Base-by-base conservation (phyloP, 2,797 vertebrate genomes). In the Molossus molossus region DNA sequence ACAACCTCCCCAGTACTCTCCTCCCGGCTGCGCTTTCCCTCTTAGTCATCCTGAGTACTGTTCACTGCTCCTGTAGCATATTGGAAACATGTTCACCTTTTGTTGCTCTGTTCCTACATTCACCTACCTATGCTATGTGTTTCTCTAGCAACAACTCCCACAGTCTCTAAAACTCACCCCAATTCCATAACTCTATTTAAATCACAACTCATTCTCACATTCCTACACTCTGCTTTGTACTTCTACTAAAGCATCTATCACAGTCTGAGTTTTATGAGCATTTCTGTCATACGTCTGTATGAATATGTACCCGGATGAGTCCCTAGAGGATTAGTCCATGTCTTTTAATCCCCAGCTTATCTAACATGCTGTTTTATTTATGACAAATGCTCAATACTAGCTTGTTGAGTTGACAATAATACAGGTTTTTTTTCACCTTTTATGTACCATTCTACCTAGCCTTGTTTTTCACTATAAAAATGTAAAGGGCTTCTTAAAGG, bases 401-500 rank as follows among this genome's bases (percentile, higher is more conserved):
- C 17, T 65, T 77, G 7, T 57, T 93, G 67, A 89, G 9, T 82
- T 70, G 60, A 67, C 40, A 72, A 12, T 62, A 77, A n/a, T 76
- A 90, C 92, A 75, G 67, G 33, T 48, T 3, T 72, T 50, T 95
- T 72, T 75, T 70, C 1, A 53, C 1, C 18, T 67, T 97, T 85
- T 48, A 57, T 79, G 9, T 91, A 37, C 5, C 40, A 73, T 37
- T 83, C 15, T 62, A 65, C 5, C 15, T n/a, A 65, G 2, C 9
- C 15, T 86, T 95, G 18, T 11, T 80, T 62, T 84, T 69, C 4
- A 86, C 67, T 70, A 23, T 29, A 75, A 80, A 89, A 86, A 45
- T 65, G 21, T 81, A n/a, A 45, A 92, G 8, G 3, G 1, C n/a
- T 83, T 91, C 21, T 62, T 50, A 87, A 65, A 33, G 10, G 4